Percentiles rank a stretch among this genome's conserved stretches.
phyloP scores from a whole-genome alignment of 2,888 invertebrate genomes.

The Octodonta nipae region DNA sequence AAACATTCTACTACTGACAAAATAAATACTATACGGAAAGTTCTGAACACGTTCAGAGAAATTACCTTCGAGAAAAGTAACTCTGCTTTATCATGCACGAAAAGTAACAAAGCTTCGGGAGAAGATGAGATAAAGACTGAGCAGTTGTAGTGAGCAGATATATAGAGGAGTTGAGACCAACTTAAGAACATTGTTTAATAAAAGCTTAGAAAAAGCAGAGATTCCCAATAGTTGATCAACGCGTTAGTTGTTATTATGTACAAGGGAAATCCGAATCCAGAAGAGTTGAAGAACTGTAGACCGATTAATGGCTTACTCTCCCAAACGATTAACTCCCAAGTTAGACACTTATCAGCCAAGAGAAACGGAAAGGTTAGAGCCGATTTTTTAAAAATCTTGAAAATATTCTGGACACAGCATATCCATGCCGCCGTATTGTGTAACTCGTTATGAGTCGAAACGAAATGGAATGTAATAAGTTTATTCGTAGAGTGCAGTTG shows the following conservation, averaged over 20 bases:
- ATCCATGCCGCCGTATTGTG: no score
- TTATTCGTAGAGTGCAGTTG: no score
- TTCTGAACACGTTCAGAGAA: not conserved
- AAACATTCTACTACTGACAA: not conserved
- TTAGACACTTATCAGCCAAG: not conserved
- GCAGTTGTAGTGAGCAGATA: not conserved
- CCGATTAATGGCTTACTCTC: no score
- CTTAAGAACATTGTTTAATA: conserved; percentile 2
- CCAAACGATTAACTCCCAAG: not conserved
- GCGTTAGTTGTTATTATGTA: conserved; percentile 1
- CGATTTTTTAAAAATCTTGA: no score
- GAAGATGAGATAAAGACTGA: not conserved
- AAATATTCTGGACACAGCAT: no score
- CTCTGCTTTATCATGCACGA: not conserved
- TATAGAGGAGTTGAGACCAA: not conserved
- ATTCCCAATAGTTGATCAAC: conserved; percentile 1
- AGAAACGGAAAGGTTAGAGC: not conserved
- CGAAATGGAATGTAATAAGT: no score
- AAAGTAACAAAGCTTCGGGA: not conserved
- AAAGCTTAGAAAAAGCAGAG: not conserved
- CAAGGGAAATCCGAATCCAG: no score
- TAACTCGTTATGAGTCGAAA: no score
- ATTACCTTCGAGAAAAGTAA: not conserved
- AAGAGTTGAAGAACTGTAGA: not conserved
- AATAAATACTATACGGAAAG: not conserved